A percentile compares a stretch with the other conserved stretches of the same genome.
These are phyloP conservation scores for Synanthedon formicaeformis DNA, from an alignment of 2,888 invertebrate genomes.

Conservation along the genomic window DNA sequence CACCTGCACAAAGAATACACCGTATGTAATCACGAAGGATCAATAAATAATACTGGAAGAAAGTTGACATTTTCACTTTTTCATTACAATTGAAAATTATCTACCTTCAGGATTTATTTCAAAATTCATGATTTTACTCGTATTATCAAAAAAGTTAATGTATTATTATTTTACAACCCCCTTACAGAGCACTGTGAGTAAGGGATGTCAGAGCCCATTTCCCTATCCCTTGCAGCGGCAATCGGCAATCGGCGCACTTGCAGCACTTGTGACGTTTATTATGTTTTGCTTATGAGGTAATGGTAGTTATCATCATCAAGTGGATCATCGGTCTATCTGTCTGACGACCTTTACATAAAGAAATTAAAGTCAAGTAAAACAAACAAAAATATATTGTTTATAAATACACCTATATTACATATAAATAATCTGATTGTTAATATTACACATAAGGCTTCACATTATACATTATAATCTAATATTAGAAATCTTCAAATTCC, in stretches of 20 bases:
- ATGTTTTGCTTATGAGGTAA: too few species aligned
- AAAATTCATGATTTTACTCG: neutral
- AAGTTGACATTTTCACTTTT: constrained; percentile 2
- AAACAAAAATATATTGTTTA: neutral
- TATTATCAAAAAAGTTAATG: too few species aligned
- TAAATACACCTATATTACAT: neutral
- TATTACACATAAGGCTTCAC: neutral
- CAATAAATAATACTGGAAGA: neutral
- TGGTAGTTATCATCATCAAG: too few species aligned
- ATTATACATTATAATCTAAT: too few species aligned
- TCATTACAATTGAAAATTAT: neutral
- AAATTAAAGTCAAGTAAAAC: neutral
- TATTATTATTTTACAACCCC: too few species aligned
- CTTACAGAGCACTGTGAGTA: too few species aligned
- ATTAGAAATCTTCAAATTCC: constrained; percentile 77
- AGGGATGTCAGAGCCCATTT: too few species aligned
- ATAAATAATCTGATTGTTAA: neutral
- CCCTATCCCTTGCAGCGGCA: too few species aligned
- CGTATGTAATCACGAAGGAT: constrained; percentile 11
- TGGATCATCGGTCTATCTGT: too few species aligned
- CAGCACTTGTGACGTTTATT: too few species aligned
- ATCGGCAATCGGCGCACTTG: neutral
- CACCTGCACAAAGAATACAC: constrained; percentile 59
- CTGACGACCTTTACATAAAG: neutral
- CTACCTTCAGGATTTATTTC: neutral